Evolutionary conservation across 2,113 vertebrate genomes (phyloP).

Genomic region (Sceloporus undulatus): DNA sequence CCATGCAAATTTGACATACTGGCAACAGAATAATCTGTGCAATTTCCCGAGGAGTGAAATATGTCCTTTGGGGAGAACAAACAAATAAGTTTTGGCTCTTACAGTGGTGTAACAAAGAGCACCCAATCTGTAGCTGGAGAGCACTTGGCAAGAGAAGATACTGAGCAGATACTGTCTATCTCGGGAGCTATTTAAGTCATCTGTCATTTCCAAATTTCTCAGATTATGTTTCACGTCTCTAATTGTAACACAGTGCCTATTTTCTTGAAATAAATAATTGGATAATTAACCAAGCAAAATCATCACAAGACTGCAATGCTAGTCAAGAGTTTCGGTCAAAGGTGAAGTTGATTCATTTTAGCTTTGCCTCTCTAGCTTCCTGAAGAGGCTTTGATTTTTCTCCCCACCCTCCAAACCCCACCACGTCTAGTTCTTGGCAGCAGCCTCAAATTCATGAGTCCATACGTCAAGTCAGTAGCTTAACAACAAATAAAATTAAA

Average conservation of each 20-base stretch:
- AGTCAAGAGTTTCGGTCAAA: slow-evolving; percentile 84
- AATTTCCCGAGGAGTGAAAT: slow-evolving; percentile 60
- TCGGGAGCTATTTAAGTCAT: slow-evolving; percentile 73
- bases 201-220: slow-evolving; percentile 76
- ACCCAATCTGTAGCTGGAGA: slow-evolving; percentile 46
- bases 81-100: slow-evolving; percentile 55
- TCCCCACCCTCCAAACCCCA: neutral
- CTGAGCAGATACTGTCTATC: slow-evolving; percentile 73
- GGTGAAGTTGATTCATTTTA: slow-evolving; percentile 83
- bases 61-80: slow-evolving; percentile 57
- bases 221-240: slow-evolving; percentile 77
- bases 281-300: slow-evolving; percentile 84
- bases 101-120: slow-evolving; percentile 35
- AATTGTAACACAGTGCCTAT: slow-evolving; percentile 76
- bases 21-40: slow-evolving; percentile 69
- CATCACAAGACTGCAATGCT: slow-evolving; percentile 79
- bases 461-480: slow-evolving; percentile 83
- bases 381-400: slow-evolving; percentile 78
- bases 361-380: slow-evolving; percentile 74
- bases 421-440: slow-evolving; percentile 73
- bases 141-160: slow-evolving; percentile 60
- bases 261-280: slow-evolving; percentile 85
- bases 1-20: slow-evolving; percentile 67
- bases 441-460: slow-evolving; percentile 79
- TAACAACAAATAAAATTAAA: slow-evolving; percentile 86